Conservation (phyloP, 2,888 invertebrate genomes). For the Epsilonema sp. region DNA sequence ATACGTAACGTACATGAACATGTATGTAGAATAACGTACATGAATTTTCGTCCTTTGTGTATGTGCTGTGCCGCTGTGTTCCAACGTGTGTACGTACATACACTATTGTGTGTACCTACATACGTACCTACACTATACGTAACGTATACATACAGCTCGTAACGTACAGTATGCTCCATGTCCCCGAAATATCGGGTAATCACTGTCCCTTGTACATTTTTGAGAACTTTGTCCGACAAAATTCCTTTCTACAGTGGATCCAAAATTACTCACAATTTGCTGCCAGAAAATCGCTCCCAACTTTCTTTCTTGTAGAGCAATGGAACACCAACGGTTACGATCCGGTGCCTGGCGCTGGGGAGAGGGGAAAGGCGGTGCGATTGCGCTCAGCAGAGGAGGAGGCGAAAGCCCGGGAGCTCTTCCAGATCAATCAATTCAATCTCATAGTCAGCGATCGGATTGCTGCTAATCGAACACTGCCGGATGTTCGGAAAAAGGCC, state of each 20-base stretch:
- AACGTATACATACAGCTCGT: no score
- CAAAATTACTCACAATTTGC: no score
- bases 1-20: neutral
- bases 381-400: constrained; percentile 69
- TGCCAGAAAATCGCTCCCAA: neutral
- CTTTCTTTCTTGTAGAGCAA: constrained; percentile 15
- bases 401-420: constrained; percentile 71
- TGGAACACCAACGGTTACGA: constrained; percentile 24
- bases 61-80: no score
- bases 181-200: no score
- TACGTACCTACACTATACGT: no score
- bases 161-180: no score
- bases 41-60: neutral
- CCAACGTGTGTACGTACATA: no score
- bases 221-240: no score
- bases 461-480: constrained; percentile 20
- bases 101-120: no score
- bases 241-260: no score
- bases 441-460: constrained; percentile 78
- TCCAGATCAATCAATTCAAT: constrained; percentile 96
- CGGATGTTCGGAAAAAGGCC: constrained; percentile 15
- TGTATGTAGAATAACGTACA: neutral
- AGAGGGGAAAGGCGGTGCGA: constrained; percentile 71
- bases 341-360: constrained; percentile 44
- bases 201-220: no score